Evolutionary conservation across 1,140 invertebrate genomes (phyloP).

Genomic region (Lordiphosa collinella): DNA sequence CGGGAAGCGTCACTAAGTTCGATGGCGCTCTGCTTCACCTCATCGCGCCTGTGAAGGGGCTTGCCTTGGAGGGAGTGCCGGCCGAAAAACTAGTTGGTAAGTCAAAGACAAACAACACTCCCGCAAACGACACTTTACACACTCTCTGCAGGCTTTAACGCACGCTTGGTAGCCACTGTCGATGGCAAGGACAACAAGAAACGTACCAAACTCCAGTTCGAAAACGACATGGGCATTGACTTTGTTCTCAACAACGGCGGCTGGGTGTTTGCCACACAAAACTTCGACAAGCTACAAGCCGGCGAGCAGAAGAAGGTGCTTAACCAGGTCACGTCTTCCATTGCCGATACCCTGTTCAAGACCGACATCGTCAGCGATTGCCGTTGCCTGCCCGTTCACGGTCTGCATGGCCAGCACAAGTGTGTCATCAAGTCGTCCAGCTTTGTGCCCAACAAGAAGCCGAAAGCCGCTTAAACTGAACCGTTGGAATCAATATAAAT

Average conservation of each 20-base stretch:
- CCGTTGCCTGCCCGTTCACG: conserved; percentile 45
- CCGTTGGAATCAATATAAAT: neutral
- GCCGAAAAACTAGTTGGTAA: conserved; percentile 68
- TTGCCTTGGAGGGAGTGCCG: conserved; percentile 56
- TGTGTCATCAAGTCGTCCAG: conserved; percentile 63
- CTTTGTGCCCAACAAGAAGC: conserved; percentile 67
- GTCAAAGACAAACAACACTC: conserved; percentile 34
- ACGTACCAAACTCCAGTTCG: conserved; percentile 80
- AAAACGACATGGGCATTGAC: conserved; percentile 82
- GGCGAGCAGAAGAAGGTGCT: conserved; percentile 62
- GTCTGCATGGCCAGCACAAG: conserved; percentile 61
- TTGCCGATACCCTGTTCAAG: conserved; percentile 72
- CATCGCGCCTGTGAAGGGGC: conserved; percentile 65
- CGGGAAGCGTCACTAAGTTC: conserved; percentile 47
- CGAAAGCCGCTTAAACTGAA: conserved; percentile 39
- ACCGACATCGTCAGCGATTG: conserved; percentile 71
- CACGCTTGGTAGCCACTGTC: conserved; percentile 81
- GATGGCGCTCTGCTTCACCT: conserved; percentile 65
- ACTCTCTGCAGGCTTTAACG: conserved; percentile 72
- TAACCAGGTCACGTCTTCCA: conserved; percentile 46
- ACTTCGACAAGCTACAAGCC: conserved; percentile 62
- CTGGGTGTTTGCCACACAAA: conserved; percentile 70
- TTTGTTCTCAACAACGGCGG: conserved; percentile 66
- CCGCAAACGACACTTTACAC: conserved; percentile 25
- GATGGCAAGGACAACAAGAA: conserved; percentile 83